phyloP scores from a whole-genome alignment of 2,888 invertebrate genomes.

The Polyommatus iphigenia region DNA sequence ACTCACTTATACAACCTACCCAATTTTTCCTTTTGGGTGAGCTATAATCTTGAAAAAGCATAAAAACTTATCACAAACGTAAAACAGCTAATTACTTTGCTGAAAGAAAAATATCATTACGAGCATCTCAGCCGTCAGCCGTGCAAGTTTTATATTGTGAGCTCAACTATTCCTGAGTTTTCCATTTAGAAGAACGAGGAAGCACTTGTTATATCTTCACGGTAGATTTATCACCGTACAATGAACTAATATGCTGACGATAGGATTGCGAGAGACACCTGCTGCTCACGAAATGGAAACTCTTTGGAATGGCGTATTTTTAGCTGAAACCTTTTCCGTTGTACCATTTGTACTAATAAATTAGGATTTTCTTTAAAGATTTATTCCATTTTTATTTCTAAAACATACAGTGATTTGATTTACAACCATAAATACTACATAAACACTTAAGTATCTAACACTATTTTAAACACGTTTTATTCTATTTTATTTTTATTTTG shows the following conservation, averaged over 20 bases:
- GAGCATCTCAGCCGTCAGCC: neutral
- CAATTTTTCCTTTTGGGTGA: too few species aligned
- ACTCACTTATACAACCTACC: too few species aligned
- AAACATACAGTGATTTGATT: too few species aligned
- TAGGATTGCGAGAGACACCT: slow-evolving; percentile 70
- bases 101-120: neutral
- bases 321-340: slow-evolving; percentile 62
- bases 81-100: neutral
- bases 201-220: slow-evolving; percentile 52
- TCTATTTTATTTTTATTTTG: too few species aligned
- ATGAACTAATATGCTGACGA: slow-evolving; percentile 70
- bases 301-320: slow-evolving; percentile 36
- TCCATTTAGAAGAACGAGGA: slow-evolving; percentile 54
- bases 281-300: slow-evolving; percentile 45
- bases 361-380: neutral
- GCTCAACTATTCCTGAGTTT: slow-evolving; percentile 2
- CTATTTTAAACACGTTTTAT: too few species aligned
- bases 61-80: neutral
- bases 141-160: slow-evolving; percentile 8
- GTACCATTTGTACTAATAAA: slow-evolving; percentile 5
- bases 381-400: too few species aligned
- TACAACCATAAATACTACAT: too few species aligned
- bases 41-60: neutral
- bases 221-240: slow-evolving; percentile 67
- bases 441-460: too few species aligned